These are phyloP conservation scores for Hypomecis punctinalis DNA, from an alignment of 2,888 invertebrate genomes.

Conservation along the genomic window DNA sequence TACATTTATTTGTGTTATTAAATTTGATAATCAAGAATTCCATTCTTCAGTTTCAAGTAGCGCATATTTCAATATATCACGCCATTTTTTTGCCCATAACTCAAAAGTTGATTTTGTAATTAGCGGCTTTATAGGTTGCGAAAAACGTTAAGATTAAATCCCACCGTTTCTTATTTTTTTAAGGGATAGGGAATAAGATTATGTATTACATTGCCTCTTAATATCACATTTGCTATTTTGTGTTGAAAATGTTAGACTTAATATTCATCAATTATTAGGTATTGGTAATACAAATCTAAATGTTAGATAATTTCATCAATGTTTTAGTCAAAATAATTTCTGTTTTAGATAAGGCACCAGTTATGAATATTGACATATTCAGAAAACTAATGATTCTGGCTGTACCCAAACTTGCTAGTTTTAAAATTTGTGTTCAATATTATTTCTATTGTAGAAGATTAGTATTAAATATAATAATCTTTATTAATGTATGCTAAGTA, in stretches of 20 bases:
- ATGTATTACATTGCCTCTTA: background rate
- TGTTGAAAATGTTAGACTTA: no score
- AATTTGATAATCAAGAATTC: no score
- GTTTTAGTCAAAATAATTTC: background rate
- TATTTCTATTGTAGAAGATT: background rate
- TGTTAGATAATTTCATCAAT: no score
- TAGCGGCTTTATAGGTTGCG: no score
- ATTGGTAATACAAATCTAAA: no score
- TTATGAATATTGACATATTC: background rate
- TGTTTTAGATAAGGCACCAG: background rate
- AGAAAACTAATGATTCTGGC: constrained; percentile 1
- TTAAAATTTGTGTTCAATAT: constrained; percentile 6
- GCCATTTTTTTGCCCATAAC: no score
- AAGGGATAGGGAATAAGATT: constrained; percentile 13
- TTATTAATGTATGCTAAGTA: background rate
- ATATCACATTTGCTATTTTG: no score
- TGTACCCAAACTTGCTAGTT: background rate
- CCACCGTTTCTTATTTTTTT: constrained; percentile 26
- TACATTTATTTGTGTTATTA: no score
- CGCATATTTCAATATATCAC: no score
- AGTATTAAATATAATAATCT: background rate
- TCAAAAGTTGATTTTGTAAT: no score
- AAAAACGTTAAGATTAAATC: background rate
- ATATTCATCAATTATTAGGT: no score
- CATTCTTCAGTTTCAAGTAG: no score